Evolutionary conservation across 2,888 invertebrate species (phyloP).

Genomic region (Dione vanillae): DNA sequence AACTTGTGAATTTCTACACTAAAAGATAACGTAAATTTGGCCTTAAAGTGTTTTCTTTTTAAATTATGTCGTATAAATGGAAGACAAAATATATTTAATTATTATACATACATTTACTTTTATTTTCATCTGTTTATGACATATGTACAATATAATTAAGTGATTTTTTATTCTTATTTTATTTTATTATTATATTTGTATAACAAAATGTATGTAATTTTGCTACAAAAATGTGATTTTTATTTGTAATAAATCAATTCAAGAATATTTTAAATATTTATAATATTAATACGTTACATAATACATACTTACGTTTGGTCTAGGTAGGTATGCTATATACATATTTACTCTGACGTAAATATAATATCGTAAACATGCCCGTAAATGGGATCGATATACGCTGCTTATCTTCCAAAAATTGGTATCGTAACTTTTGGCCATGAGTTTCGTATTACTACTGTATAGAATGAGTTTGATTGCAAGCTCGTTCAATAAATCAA

Average conservation of each 20-base stretch:
- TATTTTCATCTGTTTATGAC: background rate
- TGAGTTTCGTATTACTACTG: conserved; percentile 31
- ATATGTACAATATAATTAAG: background rate
- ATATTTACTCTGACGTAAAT: background rate
- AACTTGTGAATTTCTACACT: conserved; percentile 4
- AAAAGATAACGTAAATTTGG: background rate
- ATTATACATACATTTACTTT: too few species aligned
- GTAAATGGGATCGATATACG: background rate
- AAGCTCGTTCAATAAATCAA: conserved; percentile 38
- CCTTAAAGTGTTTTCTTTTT: background rate
- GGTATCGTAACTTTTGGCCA: conserved; percentile 10
- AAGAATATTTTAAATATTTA: too few species aligned
- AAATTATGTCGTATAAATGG: background rate
- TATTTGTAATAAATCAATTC: too few species aligned
- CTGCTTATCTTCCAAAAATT: conserved; percentile 1
- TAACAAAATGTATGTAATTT: too few species aligned
- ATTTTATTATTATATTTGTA: too few species aligned
- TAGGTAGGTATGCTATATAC: background rate
- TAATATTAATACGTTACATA: too few species aligned
- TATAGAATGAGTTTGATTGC: conserved; percentile 31
- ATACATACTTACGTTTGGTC: too few species aligned
- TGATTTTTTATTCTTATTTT: too few species aligned
- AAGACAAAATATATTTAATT: background rate
- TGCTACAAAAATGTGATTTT: too few species aligned
- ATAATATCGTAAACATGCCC: background rate